Evolutionary conservation across 1,140 invertebrate species (phyloP), one percentile per base, ranked within the genome.

Genomic region (Pantala flavescens): DNA sequence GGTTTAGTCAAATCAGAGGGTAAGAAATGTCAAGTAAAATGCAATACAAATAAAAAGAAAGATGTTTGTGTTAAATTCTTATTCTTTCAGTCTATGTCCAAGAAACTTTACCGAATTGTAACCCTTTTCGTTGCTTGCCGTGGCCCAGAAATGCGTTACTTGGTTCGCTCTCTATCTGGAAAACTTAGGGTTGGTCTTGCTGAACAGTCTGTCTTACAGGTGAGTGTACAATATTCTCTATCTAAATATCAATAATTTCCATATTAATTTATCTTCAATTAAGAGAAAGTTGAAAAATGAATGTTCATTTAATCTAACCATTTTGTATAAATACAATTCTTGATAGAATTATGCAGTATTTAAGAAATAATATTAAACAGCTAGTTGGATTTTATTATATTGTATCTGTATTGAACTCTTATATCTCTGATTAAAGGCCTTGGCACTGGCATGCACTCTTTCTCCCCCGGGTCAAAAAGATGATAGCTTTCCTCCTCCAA

Each of bases 121-220:
- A 86, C 89, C 0, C 85, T 99, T 80, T 93, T 99, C 81, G 94
- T 98, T 0, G 94, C 96, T 0, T 99, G 97, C 82, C 87, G 92
- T 74, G 86, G 91, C 76, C 92, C 89, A 0, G 98, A 99, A 84
- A 93, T 97, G 0, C 88, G 94, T 72, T 99, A 92, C 83, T 84
- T 99, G 0, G 94, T 98, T 71, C 87, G 98, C 78, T 96, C 93
- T 0, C 83, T 99, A 0, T 89, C 92, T 76, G 98, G 98, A 14
- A 99, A 99, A 84, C 84, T 99, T 71, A 87, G 98, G 55, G 97
- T 99, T 78, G 97, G 97, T 5, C 85, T 99, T 73, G 98, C 97
- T 0, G 98, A 99, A 81, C 96, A 98, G 83, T 98, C 96, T 16
- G 89, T 98, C 24, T 84, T 99, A 19, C 91, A 93, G 81, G 86